phyloP scores from a whole-genome alignment of 2,113 vertebrate species.

The Neotragus moschatus region DNA sequence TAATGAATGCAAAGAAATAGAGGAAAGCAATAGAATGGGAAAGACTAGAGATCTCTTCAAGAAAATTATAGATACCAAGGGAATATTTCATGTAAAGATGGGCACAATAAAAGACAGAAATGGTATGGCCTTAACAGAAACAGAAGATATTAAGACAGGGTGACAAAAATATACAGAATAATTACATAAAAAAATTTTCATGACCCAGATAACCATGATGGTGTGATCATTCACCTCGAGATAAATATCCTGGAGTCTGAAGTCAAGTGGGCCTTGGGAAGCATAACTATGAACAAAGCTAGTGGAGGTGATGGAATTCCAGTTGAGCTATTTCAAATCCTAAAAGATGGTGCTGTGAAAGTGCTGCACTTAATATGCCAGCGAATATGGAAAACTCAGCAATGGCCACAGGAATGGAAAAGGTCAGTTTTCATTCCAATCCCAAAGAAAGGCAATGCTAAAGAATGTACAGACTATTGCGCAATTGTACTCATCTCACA shows the following conservation, averaged over 20 bases:
- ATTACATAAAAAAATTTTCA: not conserved
- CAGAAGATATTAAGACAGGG: not conserved
- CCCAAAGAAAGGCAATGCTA: not conserved
- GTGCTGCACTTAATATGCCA: not conserved
- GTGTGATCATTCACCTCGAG: not conserved
- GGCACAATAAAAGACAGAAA: not conserved
- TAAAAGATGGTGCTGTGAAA: not conserved
- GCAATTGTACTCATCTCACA: not conserved
- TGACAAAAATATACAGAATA: not conserved
- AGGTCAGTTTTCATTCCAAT: not conserved
- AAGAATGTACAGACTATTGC: not conserved
- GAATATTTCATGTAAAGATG: not conserved
- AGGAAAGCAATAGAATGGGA: not conserved
- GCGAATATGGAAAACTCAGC: not conserved
- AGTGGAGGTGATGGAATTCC: not conserved
- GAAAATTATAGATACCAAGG: not conserved
- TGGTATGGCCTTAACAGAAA: not conserved
- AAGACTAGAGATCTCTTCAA: not conserved
- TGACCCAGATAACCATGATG: not conserved
- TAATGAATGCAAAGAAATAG: not conserved
- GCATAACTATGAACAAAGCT: not conserved
- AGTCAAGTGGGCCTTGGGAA: not conserved
- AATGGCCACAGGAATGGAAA: not conserved
- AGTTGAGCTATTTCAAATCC: not conserved
- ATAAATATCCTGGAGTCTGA: not conserved